Base-by-base conservation (phyloP, 2,113 vertebrate species). In the Seriola quinqueradiata region DNA sequence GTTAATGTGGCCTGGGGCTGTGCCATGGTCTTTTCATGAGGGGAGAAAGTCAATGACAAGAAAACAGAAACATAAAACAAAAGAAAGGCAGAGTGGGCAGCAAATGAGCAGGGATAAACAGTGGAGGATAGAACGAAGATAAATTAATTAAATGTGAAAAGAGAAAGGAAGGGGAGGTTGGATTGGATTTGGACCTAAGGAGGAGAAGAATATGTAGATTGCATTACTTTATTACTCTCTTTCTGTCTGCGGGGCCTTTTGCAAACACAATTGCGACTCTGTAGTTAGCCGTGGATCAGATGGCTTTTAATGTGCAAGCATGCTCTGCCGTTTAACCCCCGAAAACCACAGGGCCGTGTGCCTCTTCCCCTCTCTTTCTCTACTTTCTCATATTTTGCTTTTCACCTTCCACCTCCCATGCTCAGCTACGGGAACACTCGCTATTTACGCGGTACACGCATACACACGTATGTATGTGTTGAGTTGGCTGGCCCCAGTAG, bases 301-400 rank as follows among this genome's bases (percentile, higher is more conserved):
- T 88, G 85, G 84, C 81, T 90, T 84, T 90, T 93, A 95, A 94
- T 91, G 93, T 92, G 93, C 25, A 85, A 95, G 93, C 93, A 93
- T 94, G 93, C 92, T 94, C 83, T 90, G 90, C 85, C 78, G 75
- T 85, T 94, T 92, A 92, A 93, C 93, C 92, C 86, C 77, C 60
- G 50, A 1, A 92, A 92, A 93, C 93, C 93, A 81, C 94, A 92
- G 38, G 69, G 55, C 66, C 3, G 36, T 4, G 73, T 34, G 59
- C 82, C 59, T 80, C 88, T 44, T 74, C 55, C 59, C 38, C 65
- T 66, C 65, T 25, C 48, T 52, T 63, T 66, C 70, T 78, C 77
- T n/a, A 14, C 68, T 55, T 63, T 86, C 67, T 81, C n/a, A 25
- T 25, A 40, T 46, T 69, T 46, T 55, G 68, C 66, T 79, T 36